Base-by-base conservation (phyloP, 2,888 invertebrate species). In the Liposcelis brunnea region DNA sequence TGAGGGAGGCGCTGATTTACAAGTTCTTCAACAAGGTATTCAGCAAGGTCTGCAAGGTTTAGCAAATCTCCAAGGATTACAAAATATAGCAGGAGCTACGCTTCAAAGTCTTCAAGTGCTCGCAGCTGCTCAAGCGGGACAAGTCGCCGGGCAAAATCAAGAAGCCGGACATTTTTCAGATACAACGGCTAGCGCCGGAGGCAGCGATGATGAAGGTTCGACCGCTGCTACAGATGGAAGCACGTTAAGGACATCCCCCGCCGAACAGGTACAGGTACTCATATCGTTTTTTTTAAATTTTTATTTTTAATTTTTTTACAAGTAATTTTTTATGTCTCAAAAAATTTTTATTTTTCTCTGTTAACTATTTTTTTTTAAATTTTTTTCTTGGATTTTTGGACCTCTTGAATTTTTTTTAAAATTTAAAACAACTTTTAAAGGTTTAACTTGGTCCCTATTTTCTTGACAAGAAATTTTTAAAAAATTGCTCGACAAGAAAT, bases 161-260 rank as follows among this genome's bases (percentile, higher is more conserved):
- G 72, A 74, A 56, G 69, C 66, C 12, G 75, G 76, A 2, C 77
- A 78, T 56, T 78, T 78, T 57, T 82, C 83, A 43, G 86, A 86
- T 52, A 80, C 82, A 15, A 80, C 83, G 2, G 83, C 84, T 14
- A 85, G 90, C 12, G 84, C 87, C 2, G 85, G 75, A 44, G 90
- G 87, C 4, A 90, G 90, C 8, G 94, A 94, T 59, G 90, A 90
- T 61, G 94, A 94, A 62, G 93, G 85, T 44, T 91, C 90, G 52
- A 93, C 90, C 31, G 93, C 90, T 7, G 91, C 91, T 1, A 93
- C 90, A 0, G 93, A 93, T 62, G 91, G 91, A 47, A 90, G 89
- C 42, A 91, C 91, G 0, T 68, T 93, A 49, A 76, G 90, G 47
- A 83, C 83, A 2, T 84, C 83, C 0, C 84, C 84, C 2, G 81